A percentile compares a stretch with the other conserved stretches of the same genome.
Conservation (phyloP, 2,888 invertebrate genomes). For the Pollenia amentaria region DNA sequence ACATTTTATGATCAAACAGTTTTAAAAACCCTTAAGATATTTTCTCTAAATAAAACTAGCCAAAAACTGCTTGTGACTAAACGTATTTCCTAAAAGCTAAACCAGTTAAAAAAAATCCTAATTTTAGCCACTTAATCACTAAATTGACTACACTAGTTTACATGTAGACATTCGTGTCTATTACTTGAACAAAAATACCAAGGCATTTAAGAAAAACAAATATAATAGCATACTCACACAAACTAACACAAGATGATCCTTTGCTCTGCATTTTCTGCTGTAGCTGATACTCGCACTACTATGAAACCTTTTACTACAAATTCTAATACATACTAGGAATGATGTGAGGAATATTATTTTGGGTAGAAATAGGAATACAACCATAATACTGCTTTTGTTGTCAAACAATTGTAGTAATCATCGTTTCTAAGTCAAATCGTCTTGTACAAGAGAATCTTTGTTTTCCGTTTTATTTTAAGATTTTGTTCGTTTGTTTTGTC, state of each 20-base stretch:
- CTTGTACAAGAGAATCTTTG: constrained; percentile 32
- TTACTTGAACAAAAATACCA: constrained; percentile 39
- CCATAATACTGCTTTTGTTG: constrained; percentile 65
- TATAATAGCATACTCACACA: constrained; percentile 9
- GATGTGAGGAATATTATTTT: too few relatives aligned
- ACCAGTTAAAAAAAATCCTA: too few relatives aligned
- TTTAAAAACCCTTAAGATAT: too few relatives aligned
- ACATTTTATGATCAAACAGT: too few relatives aligned
- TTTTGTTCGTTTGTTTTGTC: constrained; percentile 35
- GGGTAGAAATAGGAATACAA: neutral
- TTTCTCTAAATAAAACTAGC: too few relatives aligned
- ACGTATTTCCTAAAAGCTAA: too few relatives aligned
- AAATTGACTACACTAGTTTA: too few relatives aligned
- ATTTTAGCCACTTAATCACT: too few relatives aligned
- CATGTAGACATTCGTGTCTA: constrained; percentile 21
- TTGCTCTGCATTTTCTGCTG: constrained; percentile 31
- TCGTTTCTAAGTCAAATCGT: constrained; percentile 60
- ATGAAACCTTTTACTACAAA: constrained; percentile 16
- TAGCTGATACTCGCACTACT: neutral
- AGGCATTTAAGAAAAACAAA: neutral
- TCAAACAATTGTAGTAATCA: constrained; percentile 71
- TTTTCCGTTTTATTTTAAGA: neutral
- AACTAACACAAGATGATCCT: constrained; percentile 37
- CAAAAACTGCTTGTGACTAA: too few relatives aligned
- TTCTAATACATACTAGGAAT: neutral